Percentiles rank a stretch among this genome's conserved stretches.
Evolutionary conservation across 2,888 invertebrate genomes (phyloP).

Genomic region (Anoncus sp.): DNA sequence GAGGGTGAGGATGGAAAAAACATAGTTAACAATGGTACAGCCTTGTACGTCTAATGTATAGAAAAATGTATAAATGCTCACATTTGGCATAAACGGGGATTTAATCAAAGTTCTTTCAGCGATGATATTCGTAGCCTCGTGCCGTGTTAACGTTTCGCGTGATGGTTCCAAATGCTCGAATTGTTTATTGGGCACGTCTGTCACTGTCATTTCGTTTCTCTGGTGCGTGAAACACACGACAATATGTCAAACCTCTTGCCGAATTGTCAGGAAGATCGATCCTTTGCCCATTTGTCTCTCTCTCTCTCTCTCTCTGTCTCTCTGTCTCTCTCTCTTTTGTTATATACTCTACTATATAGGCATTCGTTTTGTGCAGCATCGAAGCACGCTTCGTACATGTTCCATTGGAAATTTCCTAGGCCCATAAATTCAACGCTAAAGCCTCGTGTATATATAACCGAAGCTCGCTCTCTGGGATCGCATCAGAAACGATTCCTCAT

Average conservation of each 20-base stretch:
- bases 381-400: not conserved
- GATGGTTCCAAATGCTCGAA: slow-evolving; percentile 12
- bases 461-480: not conserved
- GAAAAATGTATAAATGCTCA: not conserved
- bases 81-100: slow-evolving; percentile 4
- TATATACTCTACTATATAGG: too few relatives aligned
- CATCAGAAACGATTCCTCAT: slow-evolving; percentile 18
- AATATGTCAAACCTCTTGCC: slow-evolving; percentile 2
- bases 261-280: not conserved
- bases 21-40: too few relatives aligned
- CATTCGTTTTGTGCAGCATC: slow-evolving; percentile 2
- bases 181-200: slow-evolving; percentile 15
- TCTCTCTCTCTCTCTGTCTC: too few relatives aligned
- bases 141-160: not conserved
- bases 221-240: slow-evolving; percentile 6
- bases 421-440: slow-evolving; percentile 37
- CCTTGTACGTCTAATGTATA: too few relatives aligned
- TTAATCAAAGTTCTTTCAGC: slow-evolving; percentile 18
- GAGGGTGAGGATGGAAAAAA: not conserved
- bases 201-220: slow-evolving; percentile 5
- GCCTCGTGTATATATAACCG: slow-evolving; percentile 9
- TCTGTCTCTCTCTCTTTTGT: too few relatives aligned
- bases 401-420: slow-evolving; percentile 16
- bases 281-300: too few relatives aligned
- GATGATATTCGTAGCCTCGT: not conserved